Percentiles rank a stretch among this genome's conserved stretches.
Conservation (phyloP, 1,140 invertebrate species). For the Frieseomelitta varia region DNA sequence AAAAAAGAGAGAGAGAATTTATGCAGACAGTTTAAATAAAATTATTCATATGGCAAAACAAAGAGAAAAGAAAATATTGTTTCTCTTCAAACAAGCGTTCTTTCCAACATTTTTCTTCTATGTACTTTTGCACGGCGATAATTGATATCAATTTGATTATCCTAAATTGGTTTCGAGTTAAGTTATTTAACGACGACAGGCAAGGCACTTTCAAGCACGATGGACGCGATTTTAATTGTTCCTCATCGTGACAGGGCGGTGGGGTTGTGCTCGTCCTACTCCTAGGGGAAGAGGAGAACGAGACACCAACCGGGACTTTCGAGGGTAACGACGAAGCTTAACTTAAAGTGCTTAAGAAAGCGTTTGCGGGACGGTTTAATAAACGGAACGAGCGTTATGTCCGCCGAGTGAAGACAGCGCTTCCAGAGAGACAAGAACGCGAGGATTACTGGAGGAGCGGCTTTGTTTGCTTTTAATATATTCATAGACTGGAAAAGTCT, state of each 20-base stretch:
- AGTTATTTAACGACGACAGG: conserved; percentile 6
- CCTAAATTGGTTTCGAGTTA: not conserved
- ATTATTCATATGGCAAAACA: not conserved
- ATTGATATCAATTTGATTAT: conserved; percentile 10
- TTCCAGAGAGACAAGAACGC: not conserved
- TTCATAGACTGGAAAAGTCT: conserved; percentile 76
- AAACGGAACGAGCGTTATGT: conserved; percentile 61
- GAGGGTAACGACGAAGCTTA: conserved; percentile 64
- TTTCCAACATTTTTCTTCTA: not conserved
- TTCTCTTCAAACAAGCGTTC: not conserved
- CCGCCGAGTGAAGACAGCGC: not conserved
- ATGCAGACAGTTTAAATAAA: not conserved
- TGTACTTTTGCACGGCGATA: not conserved
- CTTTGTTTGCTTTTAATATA: conserved; percentile 78
- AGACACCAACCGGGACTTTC: conserved; percentile 43
- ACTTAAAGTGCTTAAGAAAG: conserved; percentile 72
- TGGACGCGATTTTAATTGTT: conserved; percentile 60
- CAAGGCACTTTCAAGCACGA: conserved; percentile 8
- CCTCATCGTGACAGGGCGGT: conserved; percentile 19
- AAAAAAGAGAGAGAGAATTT: not conserved
- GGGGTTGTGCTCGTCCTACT: too few species aligned
- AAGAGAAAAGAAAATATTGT: not conserved
- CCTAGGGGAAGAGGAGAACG: not conserved
- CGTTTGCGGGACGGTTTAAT: conserved; percentile 63
- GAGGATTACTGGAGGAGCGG: conserved; percentile 47